phyloP scores from a whole-genome alignment of 2,113 vertebrate genomes.

The Hyperopisus bebe region DNA sequence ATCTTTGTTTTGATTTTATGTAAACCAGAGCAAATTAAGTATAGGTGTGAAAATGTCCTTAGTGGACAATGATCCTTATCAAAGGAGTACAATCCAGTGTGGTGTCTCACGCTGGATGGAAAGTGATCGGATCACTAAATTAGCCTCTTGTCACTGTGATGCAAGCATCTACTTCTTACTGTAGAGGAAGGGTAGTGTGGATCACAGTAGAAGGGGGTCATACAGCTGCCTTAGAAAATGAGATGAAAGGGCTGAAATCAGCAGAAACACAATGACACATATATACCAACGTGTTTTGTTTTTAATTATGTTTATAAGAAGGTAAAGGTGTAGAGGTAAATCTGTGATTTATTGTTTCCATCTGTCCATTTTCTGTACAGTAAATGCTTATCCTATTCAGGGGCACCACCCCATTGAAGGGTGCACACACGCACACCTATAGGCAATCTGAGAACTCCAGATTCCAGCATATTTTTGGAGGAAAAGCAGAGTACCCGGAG shows the following conservation, averaged over 20 bases:
- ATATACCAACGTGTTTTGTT: not conserved
- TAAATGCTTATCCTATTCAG: too few species aligned
- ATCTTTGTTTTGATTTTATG: not conserved
- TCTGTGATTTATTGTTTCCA: not conserved
- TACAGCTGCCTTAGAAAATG: not conserved
- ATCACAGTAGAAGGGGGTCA: not conserved
- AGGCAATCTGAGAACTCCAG: too few species aligned
- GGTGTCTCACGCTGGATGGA: not conserved
- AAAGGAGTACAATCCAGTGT: not conserved
- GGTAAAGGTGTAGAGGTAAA: not conserved
- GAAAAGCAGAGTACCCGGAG: too few species aligned
- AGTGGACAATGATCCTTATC: conserved; percentile 21
- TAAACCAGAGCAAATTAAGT: not conserved
- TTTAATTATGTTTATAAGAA: not conserved
- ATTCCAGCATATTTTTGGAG: too few species aligned
- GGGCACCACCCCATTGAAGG: too few species aligned
- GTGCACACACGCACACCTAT: too few species aligned
- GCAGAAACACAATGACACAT: not conserved
- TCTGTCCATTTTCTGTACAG: too few species aligned
- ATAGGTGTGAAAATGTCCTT: not conserved
- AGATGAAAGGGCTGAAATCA: not conserved
- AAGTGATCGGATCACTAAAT: not conserved
- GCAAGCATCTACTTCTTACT: not conserved
- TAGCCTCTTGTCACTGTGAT: not conserved
- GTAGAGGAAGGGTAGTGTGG: not conserved